These are phyloP conservation scores for Nesogale talazaci DNA, from an alignment of 2,113 vertebrate genomes.

Conservation along the genomic window DNA sequence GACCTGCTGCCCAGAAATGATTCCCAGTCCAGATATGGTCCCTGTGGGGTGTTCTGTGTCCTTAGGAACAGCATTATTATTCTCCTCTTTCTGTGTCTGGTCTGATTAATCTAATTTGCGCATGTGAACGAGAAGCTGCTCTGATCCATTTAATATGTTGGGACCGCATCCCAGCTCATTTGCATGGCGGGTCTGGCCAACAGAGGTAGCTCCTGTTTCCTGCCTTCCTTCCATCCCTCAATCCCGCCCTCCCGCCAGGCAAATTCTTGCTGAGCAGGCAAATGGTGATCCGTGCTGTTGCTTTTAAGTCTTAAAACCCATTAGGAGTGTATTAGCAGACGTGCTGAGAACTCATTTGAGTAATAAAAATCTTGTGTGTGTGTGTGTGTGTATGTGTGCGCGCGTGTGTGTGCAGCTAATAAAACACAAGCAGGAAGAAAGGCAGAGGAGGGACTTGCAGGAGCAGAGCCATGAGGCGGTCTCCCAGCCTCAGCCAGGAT, in stretches of 20 bases:
- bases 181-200: conserved; percentile 79
- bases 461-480: background rate
- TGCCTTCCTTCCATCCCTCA: conserved; percentile 38
- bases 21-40: background rate
- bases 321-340: conserved; percentile 88
- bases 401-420: conserved; percentile 71
- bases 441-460: conserved; percentile 38
- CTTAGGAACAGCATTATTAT: conserved; percentile 74
- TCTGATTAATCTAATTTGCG: conserved; percentile 85
- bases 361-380: conserved; percentile 85
- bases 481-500: conserved; percentile 16
- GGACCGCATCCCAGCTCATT: conserved; percentile 76
- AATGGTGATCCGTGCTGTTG: conserved; percentile 85
- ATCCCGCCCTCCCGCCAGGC: conserved; percentile 69
- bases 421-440: conserved; percentile 69
- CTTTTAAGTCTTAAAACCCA: conserved; percentile 89
- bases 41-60: background rate
- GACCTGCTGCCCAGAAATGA: background rate
- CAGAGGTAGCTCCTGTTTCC: conserved; percentile 77
- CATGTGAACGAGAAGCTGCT: conserved; percentile 83
- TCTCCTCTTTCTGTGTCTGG: conserved; percentile 70
- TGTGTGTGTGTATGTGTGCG: too few relatives aligned
- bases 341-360: conserved; percentile 87
- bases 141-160: conserved; percentile 81
- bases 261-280: conserved; percentile 86